A percentile compares a stretch with the other conserved stretches of the same genome.
phyloP scores from a whole-genome alignment of 2,113 vertebrate species.

The Copsychus sechellarum region DNA sequence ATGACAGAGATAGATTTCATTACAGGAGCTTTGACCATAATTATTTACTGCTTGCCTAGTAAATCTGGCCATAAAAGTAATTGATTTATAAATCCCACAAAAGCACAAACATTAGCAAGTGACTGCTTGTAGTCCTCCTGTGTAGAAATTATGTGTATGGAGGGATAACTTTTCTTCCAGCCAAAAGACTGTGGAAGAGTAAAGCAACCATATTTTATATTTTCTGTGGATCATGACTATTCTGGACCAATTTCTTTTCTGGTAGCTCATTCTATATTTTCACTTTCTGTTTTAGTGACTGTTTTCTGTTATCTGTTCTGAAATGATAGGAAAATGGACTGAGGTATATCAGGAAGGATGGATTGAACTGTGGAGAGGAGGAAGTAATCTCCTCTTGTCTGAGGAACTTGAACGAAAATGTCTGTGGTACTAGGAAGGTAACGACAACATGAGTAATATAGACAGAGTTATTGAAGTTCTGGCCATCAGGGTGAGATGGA shows the following conservation, averaged over 20 bases:
- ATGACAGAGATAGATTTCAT: background rate
- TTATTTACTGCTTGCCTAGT: background rate
- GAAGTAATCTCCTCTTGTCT: background rate
- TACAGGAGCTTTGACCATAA: background rate
- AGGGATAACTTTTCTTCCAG: background rate
- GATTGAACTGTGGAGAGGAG: background rate
- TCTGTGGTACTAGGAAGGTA: background rate
- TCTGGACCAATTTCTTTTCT: background rate
- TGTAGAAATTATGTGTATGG: background rate
- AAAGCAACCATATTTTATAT: background rate
- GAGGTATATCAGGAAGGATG: background rate
- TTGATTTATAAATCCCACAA: background rate
- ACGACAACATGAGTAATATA: background rate
- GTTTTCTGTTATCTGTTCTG: background rate
- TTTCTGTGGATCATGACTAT: background rate
- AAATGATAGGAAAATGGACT: background rate
- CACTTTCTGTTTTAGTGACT: background rate
- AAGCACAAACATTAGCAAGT: background rate
- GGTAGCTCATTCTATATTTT: background rate
- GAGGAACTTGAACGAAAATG: background rate
- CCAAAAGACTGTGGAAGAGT: background rate
- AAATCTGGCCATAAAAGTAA: background rate
- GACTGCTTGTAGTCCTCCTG: background rate
- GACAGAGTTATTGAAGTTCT: background rate
- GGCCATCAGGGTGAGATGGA: background rate